These are phyloP conservation scores for Anarhynchus alexandrinus DNA, from an alignment of 2,113 vertebrate genomes.

Conservation along the genomic window DNA sequence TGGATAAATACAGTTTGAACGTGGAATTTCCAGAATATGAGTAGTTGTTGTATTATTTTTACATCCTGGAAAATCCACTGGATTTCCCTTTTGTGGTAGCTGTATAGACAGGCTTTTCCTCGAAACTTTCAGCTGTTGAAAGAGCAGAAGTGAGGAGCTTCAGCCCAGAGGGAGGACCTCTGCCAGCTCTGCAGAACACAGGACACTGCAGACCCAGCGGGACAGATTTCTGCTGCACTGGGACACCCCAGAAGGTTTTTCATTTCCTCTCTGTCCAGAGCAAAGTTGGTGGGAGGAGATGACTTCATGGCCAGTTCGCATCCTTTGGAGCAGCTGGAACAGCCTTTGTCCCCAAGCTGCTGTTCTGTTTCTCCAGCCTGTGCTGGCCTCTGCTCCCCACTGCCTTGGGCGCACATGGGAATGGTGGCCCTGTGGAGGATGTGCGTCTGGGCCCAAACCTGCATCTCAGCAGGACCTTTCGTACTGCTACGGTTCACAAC, in stretches of 20 bases:
- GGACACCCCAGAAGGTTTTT: neutral
- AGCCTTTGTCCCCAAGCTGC: neutral
- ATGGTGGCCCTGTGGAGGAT: accelerated
- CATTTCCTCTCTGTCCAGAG: neutral
- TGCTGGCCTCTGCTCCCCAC: neutral
- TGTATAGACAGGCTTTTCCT: neutral
- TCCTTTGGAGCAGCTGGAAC: neutral
- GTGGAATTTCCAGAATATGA: accelerated
- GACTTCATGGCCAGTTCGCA: neutral
- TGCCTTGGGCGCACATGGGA: accelerated
- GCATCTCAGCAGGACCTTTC: neutral
- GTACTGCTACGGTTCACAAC: accelerated
- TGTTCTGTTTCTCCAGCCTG: neutral
- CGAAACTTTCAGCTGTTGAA: neutral
- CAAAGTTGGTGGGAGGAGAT: neutral
- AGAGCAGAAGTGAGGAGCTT: neutral
- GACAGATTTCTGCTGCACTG: neutral
- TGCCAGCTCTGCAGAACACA: neutral
- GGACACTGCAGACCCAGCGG: neutral
- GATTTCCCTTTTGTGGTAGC: neutral
- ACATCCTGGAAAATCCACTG: neutral
- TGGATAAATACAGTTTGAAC: neutral
- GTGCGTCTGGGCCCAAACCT: neutral
- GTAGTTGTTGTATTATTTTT: neutral
- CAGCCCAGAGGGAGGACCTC: neutral